Evolutionary conservation across 2,797 vertebrate species (phyloP).

Genomic region (Carduelis carduelis): DNA sequence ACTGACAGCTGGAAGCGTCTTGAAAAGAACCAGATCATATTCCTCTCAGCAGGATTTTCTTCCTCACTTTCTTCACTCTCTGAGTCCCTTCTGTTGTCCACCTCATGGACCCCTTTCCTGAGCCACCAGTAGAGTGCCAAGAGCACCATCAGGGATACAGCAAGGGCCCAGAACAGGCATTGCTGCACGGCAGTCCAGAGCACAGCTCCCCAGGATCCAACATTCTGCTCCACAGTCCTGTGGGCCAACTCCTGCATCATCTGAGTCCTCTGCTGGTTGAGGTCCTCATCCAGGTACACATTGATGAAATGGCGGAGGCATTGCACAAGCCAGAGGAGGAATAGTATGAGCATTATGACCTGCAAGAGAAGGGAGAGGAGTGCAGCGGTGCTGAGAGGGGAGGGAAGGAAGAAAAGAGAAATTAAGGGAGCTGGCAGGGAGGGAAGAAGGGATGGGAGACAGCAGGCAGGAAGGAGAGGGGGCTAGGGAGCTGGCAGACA

Average conservation of each 20-base stretch:
- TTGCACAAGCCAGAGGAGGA: neutral
- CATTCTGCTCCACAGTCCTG: accelerated
- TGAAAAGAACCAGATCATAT: neutral
- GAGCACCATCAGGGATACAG: neutral
- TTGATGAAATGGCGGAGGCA: accelerated
- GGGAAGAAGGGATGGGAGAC: neutral
- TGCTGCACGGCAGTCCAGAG: neutral
- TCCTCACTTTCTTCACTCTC: neutral
- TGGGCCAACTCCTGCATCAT: neutral
- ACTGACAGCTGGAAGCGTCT: neutral
- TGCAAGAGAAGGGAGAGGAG: neutral
- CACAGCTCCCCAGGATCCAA: accelerated
- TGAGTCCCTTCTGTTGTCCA: neutral
- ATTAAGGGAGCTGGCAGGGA: accelerated
- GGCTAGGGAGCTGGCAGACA: neutral
- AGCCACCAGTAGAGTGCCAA: neutral
- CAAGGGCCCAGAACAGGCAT: neutral
- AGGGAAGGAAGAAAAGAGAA: neutral
- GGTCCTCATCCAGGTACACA: neutral
- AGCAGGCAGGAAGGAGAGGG: neutral
- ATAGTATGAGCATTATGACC: neutral
- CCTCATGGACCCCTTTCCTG: accelerated
- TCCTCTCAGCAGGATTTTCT: neutral
- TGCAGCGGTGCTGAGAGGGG: neutral
- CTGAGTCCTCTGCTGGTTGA: neutral